Base-by-base conservation (phyloP, 2,113 vertebrate species). In the Tyto alba region DNA sequence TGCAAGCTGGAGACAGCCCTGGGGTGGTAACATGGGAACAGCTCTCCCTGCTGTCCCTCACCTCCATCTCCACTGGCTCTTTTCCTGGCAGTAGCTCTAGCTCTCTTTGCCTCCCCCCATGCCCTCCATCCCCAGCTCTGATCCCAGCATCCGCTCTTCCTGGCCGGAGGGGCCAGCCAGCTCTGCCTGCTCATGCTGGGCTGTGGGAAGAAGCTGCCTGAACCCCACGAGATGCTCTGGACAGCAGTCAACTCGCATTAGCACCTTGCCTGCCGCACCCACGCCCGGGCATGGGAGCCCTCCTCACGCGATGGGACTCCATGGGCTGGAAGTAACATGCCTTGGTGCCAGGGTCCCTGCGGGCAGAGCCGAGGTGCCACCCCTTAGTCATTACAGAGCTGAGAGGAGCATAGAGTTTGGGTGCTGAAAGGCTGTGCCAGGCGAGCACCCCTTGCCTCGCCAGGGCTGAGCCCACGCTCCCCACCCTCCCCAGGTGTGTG, bases 281-380 rank as follows among this genome's bases (percentile, higher is more conserved):
- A 30, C 0, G 6, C 18, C n/a, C 1, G 0, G 7, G 9, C 47
- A 13, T 6, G 23, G 40, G 60, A 76, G 36, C 34, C 20, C 32
- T 82, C 30, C 36, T 45, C 69, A 41, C 10, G 9, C 23, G 15
- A 12, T 10, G 8, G 26, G 13, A 43, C 52, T 64, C n/a, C 5
- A 23, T 14, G 38, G 76, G 43, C 72, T 82, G 9, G 60, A 92
- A 84, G 63, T 45, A 66, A 66, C 4, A 19, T 6, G 4, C 53
- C 27, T 77, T 38, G 26, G 74, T 2, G 9, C 68, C 7, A 1
- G 55, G 16, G 25, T 38, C 38, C 67, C 47, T 6, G 4, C 0
- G 6, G 62, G 55, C 60, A 90, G 60, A 92, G 74, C 36, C 2
- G 5, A 45, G 50, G 48, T 85, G 68, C 77, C 50, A 60, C 60